These are phyloP conservation scores for Thysanoteuthis rhombus DNA, from an alignment of 2,888 invertebrate genomes.

Conservation along the genomic window DNA sequence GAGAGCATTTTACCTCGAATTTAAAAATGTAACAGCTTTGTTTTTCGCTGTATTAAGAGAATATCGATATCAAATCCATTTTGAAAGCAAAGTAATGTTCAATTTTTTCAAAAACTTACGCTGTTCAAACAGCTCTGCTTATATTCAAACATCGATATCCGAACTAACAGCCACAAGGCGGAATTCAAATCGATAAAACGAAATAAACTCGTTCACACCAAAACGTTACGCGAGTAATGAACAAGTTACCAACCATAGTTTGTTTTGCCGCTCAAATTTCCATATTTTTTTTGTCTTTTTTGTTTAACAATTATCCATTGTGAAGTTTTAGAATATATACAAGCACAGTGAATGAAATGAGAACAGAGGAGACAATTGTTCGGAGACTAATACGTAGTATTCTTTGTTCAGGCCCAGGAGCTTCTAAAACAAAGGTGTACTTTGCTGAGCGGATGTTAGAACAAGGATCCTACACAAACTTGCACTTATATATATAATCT, in stretches of 20 bases:
- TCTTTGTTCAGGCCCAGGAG: neutral
- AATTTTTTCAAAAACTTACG: too few relatives aligned
- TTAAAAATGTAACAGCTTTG: too few relatives aligned
- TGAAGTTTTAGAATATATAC: neutral
- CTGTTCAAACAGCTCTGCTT: too few relatives aligned
- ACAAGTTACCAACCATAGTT: neutral
- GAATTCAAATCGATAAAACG: too few relatives aligned
- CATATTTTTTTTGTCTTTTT: neutral
- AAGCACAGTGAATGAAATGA: neutral
- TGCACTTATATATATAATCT: too few relatives aligned
- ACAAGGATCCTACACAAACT: neutral
- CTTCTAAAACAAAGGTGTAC: neutral
- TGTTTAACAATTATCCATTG: neutral
- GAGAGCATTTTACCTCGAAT: too few relatives aligned
- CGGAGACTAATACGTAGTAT: neutral
- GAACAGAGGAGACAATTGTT: neutral
- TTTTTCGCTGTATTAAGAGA: too few relatives aligned
- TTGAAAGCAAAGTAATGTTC: too few relatives aligned
- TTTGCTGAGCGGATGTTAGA: neutral
- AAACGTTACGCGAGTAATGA: too few relatives aligned
- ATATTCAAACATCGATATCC: too few relatives aligned
- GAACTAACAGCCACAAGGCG: too few relatives aligned
- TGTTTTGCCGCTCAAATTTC: neutral
- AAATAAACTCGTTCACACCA: neutral
- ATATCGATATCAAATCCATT: too few relatives aligned